Evolutionary conservation across 2,888 invertebrate species (phyloP), one percentile per base, ranked within the genome.

Genomic region (Scrobipalpa atriplicella): DNA sequence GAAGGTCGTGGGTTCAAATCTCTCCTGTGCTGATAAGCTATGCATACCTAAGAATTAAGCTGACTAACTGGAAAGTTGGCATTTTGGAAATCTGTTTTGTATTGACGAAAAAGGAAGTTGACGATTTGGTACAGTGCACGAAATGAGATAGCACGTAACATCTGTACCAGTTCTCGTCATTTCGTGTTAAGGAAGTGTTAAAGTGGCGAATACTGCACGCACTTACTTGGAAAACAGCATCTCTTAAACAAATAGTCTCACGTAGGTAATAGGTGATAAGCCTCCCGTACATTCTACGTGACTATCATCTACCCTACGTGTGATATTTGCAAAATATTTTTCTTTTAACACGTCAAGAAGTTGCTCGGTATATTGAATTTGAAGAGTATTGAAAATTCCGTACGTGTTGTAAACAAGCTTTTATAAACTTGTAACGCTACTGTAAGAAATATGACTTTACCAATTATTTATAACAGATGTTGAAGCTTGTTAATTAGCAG

Each of bases 211-310:
- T 38, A 58, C 10, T 39, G 74, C 83, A 85, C 81, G 80, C 81
- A 77, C 73, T 61, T 67, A 74, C 73, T 74, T 72, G 75, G 75
- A 77, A 76, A 73, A 67, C 71, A 70, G 77, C 77, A 76, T 70
- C 70, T 71, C 68, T 71, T 70, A 72, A 82, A 83, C 83, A 86
- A 89, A 91, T 92, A 87, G 81, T 88, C 85, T 90, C 91, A 92
- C 91, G 91, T 89, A 81, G 77, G 73, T 78, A 75, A 75, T 80
- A 80, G 80, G 76, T 81, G 79, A 81, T 81, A 83, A 81, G 77
- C 81, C 79, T 75, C 80, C 80, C 79, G 79, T 74, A 69, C 69
- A 72, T 70, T n/a, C 71, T 80, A 91, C 91, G 91, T 90, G 90
- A 86, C 83, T 76, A 75, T 77, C 77, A 75, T 74, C 21, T 3